Base-by-base conservation (phyloP, 2,113 vertebrate genomes). In the Callipepla squamata region DNA sequence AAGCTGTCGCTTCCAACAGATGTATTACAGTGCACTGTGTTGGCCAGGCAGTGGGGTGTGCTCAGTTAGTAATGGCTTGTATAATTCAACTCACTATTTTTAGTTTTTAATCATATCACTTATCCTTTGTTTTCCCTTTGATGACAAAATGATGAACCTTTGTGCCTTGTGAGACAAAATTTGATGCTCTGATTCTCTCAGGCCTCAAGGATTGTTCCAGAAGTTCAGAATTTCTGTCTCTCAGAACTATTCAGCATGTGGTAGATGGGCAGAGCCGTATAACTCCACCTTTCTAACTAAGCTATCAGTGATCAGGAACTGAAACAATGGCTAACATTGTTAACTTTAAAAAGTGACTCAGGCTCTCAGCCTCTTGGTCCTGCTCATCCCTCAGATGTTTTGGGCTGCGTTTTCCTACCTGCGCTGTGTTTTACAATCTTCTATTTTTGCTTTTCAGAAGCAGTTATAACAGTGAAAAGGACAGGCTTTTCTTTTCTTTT, bases 41-140 rank as follows among this genome's bases (percentile, higher is more conserved):
- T 80, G 44, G 45, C n/a, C 32, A 61, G 36, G 59, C 40, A 75
- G 26, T 25, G 17, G 44, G 34, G 20, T 48, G 48, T 28, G 65
- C 55, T 80, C 34, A 50, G 34, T 79, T 61, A 51, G 36, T 72
- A 59, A 23, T 6, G 11, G 42, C 48, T 78, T 87, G 36, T 73
- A 5, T 89, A 26, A 50, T 92, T 92, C 40, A 57, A 78, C 36
- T 66, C 34, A 44, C n/a, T 57, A 47, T 59, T 89, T 92, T 86
- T 57, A 40, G 45, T 3, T 74, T 80, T 81, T 85, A 65, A 32
- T 75, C 1, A 9, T 34, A 51, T 15, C 8, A 2, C 17, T 38
- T 62, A 45, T 48, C 14, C 12, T 73, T 92, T 40, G 16, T 84
- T 89, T 90, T 89, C 32, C 7, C 2, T 69, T 77, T 57, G 32